These are phyloP conservation scores for Hycleus phaleratus DNA, from an alignment of 1,140 invertebrate species.

Conservation along the genomic window DNA sequence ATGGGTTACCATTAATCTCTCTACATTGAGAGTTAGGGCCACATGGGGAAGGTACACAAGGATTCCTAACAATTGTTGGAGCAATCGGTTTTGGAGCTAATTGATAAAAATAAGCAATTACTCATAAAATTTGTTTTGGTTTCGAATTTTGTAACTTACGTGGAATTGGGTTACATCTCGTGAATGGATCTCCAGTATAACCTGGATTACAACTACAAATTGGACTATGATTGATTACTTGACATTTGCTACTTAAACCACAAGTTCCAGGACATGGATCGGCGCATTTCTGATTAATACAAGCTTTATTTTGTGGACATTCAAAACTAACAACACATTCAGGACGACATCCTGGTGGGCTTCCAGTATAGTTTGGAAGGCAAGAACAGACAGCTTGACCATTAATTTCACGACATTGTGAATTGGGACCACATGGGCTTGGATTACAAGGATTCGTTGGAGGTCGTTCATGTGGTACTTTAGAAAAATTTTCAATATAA, in stretches of 20 bases:
- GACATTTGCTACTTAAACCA: slow-evolving; percentile 55
- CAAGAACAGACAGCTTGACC: slow-evolving; percentile 58
- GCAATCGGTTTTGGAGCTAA: slow-evolving; percentile 41
- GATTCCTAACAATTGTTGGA: slow-evolving; percentile 47
- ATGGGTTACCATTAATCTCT: slow-evolving; percentile 53
- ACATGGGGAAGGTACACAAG: slow-evolving; percentile 71
- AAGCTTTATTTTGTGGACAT: slow-evolving; percentile 50
- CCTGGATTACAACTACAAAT: slow-evolving; percentile 57
- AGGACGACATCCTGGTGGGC: slow-evolving; percentile 56
- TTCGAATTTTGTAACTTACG: slow-evolving; percentile 1
- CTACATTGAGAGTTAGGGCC: slow-evolving; percentile 72
- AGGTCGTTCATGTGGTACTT: neutral
- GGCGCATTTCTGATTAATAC: slow-evolving; percentile 53
- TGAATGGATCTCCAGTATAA: slow-evolving; percentile 67
- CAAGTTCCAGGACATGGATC: slow-evolving; percentile 54
- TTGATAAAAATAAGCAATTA: too few relatives aligned
- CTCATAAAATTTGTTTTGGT: too few relatives aligned
- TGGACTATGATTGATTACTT: slow-evolving; percentile 58
- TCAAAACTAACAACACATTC: slow-evolving; percentile 59
- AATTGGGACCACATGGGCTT: slow-evolving; percentile 50
- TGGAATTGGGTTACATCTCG: slow-evolving; percentile 25
- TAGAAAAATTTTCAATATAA: neutral
- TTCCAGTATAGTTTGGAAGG: slow-evolving; percentile 61
- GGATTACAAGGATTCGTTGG: slow-evolving; percentile 45
- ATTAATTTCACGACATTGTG: slow-evolving; percentile 52